Conservation (phyloP, 2,113 vertebrate species). For the Thalassarche chlororhynchos region DNA sequence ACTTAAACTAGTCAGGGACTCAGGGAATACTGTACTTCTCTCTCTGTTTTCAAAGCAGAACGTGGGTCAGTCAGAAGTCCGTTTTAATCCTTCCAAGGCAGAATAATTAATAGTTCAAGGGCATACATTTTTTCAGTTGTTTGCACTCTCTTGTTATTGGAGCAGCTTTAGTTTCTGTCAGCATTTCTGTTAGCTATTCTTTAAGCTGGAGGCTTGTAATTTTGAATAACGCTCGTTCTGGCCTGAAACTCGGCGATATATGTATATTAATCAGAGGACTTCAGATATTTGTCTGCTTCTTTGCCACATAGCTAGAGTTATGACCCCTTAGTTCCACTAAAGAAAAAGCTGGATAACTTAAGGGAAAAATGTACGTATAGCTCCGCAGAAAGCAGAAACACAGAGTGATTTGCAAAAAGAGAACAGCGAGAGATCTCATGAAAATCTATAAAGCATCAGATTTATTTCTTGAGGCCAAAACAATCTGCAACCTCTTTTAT, state of each 20-base stretch:
- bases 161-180: conserved; percentile 22
- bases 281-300: not conserved
- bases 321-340: not conserved
- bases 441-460: not conserved
- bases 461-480: conserved; percentile 20
- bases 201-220: conserved; percentile 9
- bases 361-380: not conserved
- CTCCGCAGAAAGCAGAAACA: not conserved
- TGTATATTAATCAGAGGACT: not conserved
- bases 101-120: conserved; percentile 54
- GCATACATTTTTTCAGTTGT: not conserved
- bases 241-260: not conserved
- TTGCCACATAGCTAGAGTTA: not conserved
- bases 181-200: not conserved
- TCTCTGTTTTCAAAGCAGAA: conserved; percentile 14
- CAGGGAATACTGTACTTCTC: conserved; percentile 13
- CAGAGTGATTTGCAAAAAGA: not conserved
- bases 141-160: not conserved
- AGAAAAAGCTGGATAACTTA: not conserved
- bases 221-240: not conserved
- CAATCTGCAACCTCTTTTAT: not conserved
- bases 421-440: not conserved
- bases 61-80: not conserved
- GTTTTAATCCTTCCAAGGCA: conserved; percentile 28
- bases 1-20: conserved; percentile 15